These are phyloP conservation scores for Triplophysa bombifrons DNA, from an alignment of 2,797 vertebrate genomes.

Conservation along the genomic window DNA sequence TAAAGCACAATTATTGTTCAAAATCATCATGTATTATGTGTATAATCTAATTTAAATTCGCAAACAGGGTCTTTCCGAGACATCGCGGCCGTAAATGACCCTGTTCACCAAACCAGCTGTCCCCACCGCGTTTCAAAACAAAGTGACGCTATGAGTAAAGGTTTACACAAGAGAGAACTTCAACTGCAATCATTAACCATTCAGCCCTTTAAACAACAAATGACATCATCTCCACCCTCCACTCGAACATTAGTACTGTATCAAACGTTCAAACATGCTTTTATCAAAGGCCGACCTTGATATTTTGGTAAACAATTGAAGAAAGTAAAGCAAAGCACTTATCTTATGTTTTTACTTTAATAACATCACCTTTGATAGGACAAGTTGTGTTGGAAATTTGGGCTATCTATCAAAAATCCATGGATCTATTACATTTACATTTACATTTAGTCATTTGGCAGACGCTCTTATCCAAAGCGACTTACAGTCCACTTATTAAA, in stretches of 20 bases:
- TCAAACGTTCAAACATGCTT: neutral
- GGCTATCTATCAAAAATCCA: neutral
- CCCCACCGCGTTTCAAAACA: neutral
- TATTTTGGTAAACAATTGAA: neutral
- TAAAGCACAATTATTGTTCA: too few relatives aligned
- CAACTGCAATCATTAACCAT: neutral
- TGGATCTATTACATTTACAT: too few relatives aligned
- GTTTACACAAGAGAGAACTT: neutral
- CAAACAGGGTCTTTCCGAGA: neutral
- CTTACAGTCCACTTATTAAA: too few relatives aligned
- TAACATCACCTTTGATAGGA: too few relatives aligned
- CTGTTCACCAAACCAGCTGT: neutral
- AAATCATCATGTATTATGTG: too few relatives aligned
- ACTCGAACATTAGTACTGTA: neutral
- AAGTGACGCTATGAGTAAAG: neutral
- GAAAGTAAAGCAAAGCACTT: neutral
- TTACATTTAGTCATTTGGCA: too few relatives aligned
- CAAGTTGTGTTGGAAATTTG: too few relatives aligned
- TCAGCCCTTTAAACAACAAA: neutral
- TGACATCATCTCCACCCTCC: neutral
- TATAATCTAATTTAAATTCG: neutral
- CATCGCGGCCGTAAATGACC: neutral
- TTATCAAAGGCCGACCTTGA: conserved; percentile 9
- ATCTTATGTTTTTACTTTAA: neutral
- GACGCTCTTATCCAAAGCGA: too few relatives aligned